Base-by-base conservation (phyloP, 2,797 vertebrate genomes). In the Labeo calbasu region DNA sequence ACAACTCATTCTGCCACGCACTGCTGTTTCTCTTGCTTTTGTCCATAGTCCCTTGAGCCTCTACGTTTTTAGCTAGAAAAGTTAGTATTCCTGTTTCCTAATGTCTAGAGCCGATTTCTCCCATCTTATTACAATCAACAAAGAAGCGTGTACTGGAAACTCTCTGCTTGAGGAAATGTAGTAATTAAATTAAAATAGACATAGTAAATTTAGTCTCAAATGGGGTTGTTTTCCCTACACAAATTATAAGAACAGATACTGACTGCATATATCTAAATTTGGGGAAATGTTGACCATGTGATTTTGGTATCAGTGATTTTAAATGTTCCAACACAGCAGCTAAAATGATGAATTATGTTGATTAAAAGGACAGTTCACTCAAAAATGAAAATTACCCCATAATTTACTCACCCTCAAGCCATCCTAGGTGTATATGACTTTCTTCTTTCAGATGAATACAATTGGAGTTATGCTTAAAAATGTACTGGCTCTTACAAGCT, bases 1-100 rank as follows among this genome's bases (percentile, higher is more conserved):
- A 82, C 72, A n/a, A 73, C 57, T 71, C 15, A 13, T 55, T 57
- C 36, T 70, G 32, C 59, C 53, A 59, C 25, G 40, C 32, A 40
- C 55, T 53, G 46, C 36, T 19, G 14, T 70, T 82, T 82, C 32
- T 70, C 6, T 75, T 15, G 71, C 11, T 72, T 40, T 36, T 25
- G 40, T 55, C n/a, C 36, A 63, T 36, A 46, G 23, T 53, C 40
- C 23, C 14, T 53, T 51, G n/a, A 46, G 48, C 10, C 14, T 61
- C 32, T 51, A 36, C 23, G 28, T 63, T 68, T 59, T 55, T 73
- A 61, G 43, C 65, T 71, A 12, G 6, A 71, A 63, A 53, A 5
- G n/a, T 46, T 46, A 14, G 40, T 32, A 11, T 48, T 69, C 46
- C 4, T 15, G 2, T 59, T 77, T 14, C 46, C 40, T 28, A 61